phyloP scores from a whole-genome alignment of 2,888 invertebrate genomes.

The Hirtodrosophila cameraria region DNA sequence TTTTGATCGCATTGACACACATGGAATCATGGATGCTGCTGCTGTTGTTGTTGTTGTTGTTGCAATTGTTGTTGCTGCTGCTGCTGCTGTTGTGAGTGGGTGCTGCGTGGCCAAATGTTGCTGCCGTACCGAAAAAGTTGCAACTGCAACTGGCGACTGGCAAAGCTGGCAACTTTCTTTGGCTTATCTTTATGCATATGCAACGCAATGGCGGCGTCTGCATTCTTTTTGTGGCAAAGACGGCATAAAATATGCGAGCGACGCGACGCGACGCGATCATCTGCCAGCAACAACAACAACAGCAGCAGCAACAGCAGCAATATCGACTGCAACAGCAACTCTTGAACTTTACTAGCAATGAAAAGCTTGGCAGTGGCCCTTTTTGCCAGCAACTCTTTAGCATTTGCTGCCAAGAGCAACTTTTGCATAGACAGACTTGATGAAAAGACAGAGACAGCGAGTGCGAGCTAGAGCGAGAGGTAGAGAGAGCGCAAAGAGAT shows the following conservation, averaged over 20 bases:
- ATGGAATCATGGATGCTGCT: conserved; percentile 59
- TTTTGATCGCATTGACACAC: conserved; percentile 67
- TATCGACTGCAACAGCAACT: conserved; percentile 55
- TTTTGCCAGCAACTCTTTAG: conserved; percentile 71
- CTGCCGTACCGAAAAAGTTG: conserved; percentile 46
- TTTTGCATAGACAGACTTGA: conserved; percentile 40
- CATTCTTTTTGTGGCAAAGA: conserved; percentile 61
- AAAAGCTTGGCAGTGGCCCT: conserved; percentile 71
- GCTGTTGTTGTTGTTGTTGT: too few species aligned
- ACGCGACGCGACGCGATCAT: conserved; percentile 60
- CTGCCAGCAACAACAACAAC: conserved; percentile 49
- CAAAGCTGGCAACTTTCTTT: conserved; percentile 66
- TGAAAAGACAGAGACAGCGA: conserved; percentile 14
- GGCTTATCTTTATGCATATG: conserved; percentile 77
- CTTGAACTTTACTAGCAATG: conserved; percentile 79
- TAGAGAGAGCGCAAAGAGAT: conserved; percentile 19
- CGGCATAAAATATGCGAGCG: conserved; percentile 73
- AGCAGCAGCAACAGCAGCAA: conserved; percentile 34
- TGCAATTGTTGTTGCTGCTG: too few species aligned
- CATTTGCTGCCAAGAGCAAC: conserved; percentile 56
- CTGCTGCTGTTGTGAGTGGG: conserved; percentile 43
- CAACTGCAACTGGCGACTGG: conserved; percentile 16
- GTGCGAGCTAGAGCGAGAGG: background rate
- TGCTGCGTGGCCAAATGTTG: conserved; percentile 45
- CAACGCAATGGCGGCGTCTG: conserved; percentile 76